These are phyloP conservation scores for Ochropleura leucogaster DNA, from an alignment of 2,888 invertebrate species.

Conservation along the genomic window DNA sequence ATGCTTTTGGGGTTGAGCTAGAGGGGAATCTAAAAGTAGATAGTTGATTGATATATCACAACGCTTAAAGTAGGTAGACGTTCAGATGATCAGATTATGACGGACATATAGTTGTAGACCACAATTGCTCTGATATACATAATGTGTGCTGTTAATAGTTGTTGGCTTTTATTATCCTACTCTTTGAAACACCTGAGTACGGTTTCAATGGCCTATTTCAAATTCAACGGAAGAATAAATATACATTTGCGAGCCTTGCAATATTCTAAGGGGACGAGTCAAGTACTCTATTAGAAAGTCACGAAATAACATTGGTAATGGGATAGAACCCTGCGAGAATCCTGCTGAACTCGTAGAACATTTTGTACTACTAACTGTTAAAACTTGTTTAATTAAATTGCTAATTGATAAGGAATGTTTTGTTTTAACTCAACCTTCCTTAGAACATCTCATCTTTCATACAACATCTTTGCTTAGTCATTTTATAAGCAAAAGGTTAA, in stretches of 20 bases:
- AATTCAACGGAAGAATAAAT: background rate
- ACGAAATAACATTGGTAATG: constrained; percentile 13
- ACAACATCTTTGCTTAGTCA: no score
- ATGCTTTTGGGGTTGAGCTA: background rate
- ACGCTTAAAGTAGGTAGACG: background rate
- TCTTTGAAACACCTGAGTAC: background rate
- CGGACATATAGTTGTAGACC: background rate
- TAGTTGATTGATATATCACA: constrained; percentile 3
- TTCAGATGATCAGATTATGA: no score
- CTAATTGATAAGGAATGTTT: background rate
- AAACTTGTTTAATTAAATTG: constrained; percentile 1
- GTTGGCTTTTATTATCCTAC: background rate
- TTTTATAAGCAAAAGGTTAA: background rate
- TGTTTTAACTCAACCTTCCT: background rate
- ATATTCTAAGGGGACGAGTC: background rate
- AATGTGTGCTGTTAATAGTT: background rate
- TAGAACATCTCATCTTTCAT: background rate
- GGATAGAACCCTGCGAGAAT: constrained; percentile 4
- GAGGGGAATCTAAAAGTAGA: constrained; percentile 9
- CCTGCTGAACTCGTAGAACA: background rate
- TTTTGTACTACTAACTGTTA: background rate
- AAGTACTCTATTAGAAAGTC: background rate
- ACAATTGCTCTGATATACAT: background rate
- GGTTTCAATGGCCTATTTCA: background rate
- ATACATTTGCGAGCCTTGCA: background rate